These are phyloP conservation scores for Andrena marginata DNA, from an alignment of 2,888 invertebrate genomes.

Conservation along the genomic window DNA sequence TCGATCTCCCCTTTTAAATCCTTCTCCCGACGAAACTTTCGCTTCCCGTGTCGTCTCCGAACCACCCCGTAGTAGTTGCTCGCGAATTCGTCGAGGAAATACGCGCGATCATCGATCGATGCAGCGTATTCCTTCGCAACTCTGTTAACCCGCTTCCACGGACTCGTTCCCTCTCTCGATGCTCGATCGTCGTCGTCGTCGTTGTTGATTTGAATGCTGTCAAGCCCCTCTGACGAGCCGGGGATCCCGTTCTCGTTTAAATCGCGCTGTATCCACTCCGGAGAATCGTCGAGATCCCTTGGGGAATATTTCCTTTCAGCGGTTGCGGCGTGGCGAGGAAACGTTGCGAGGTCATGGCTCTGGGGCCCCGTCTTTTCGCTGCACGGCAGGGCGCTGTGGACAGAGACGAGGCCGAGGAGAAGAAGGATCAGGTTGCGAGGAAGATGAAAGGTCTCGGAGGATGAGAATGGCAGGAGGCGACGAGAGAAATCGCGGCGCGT, in stretches of 20 bases:
- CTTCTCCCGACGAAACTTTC: slow-evolving; percentile 15
- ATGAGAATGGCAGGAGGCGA: slow-evolving; percentile 78
- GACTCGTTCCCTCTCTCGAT: too few relatives aligned
- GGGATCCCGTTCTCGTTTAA: not conserved
- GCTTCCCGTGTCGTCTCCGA: slow-evolving; percentile 23
- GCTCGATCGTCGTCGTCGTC: not conserved
- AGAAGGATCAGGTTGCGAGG: slow-evolving; percentile 57
- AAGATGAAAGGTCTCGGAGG: slow-evolving; percentile 66
- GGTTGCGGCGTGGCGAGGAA: slow-evolving; percentile 23
- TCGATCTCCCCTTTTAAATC: not conserved
- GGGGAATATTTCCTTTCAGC: slow-evolving; percentile 22
- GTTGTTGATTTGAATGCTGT: not conserved
- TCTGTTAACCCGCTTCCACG: not conserved
- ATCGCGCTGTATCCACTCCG: slow-evolving; percentile 32
- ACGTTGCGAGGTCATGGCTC: slow-evolving; percentile 43
- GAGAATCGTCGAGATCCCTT: slow-evolving; percentile 6
- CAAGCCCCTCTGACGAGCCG: not conserved
- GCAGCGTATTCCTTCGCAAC: not conserved
- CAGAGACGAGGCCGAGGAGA: slow-evolving; percentile 58
- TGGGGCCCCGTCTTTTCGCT: slow-evolving; percentile 56
- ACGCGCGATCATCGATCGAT: too few relatives aligned
- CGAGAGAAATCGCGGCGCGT: slow-evolving; percentile 77
- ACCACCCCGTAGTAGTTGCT: slow-evolving; percentile 6
- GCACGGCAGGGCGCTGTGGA: slow-evolving; percentile 63
- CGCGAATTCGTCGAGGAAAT: not conserved